Base-by-base conservation (phyloP, 2,888 invertebrate genomes). In the Adelognathus sp. region DNA sequence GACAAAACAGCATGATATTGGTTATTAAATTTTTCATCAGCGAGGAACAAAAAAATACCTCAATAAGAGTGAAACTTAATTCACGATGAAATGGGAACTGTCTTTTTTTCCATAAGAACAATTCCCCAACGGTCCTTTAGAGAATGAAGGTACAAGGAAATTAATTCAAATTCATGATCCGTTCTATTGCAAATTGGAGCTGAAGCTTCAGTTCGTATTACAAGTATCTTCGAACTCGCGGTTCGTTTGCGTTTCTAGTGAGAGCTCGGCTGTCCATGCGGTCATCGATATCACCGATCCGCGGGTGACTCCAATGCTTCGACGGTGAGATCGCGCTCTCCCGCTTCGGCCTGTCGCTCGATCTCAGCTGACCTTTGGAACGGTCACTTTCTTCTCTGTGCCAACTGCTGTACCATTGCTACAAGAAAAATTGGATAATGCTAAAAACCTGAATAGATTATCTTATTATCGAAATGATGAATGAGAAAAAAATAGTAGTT, bases 321-420 rank as follows among this genome's bases (percentile, higher is more conserved):
- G 64, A 64, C 50, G 27, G 64, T 9, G 39, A 50, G 36, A 61
- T 73, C 36, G 60, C 21, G 27, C 56, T n/a, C n/a, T 63, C 21
- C 9, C 54, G 54, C 31, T 27, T 52, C 9, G 33, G 11, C 27
- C 24, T 70, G 54, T 76, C 27, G 54, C 18, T 54, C 46, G 18
- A 64, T 64, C 60, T 21, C 44, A 54, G 24, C 14, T 72, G 71
- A 75, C 79, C 71, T 79, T 79, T 79, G 60, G 56, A 76, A 52
- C 67, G 71, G 79, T 75, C 79, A 78, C 78, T 78, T 78, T 78
- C 77, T 76, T 76, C 66, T 50, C 16, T 21, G 24, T 24, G 31
- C 14, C 58, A 2, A 9, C 24, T 11, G n/a, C 24, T 11, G 11
- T n/a, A 5, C 11, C n/a, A n/a, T 21, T 21, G 50, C n/a, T n/a